These are phyloP conservation scores for Triplophysa yarkandensis DNA, from an alignment of 2,797 vertebrate species.

Conservation along the genomic window DNA sequence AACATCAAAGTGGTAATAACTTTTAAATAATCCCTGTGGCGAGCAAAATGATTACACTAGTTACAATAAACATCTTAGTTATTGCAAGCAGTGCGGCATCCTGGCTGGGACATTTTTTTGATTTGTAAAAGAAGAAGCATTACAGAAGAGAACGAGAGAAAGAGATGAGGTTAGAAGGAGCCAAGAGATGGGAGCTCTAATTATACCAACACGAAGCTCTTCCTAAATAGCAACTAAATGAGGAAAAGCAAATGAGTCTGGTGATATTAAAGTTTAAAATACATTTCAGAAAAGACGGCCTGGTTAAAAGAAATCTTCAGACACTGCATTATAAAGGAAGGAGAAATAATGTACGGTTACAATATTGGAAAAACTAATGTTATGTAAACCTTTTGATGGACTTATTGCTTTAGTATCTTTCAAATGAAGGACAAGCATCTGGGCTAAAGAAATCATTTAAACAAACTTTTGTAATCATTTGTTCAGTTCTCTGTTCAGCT, in stretches of 20 bases:
- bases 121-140: conserved; percentile 31
- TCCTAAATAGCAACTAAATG: conserved; percentile 41
- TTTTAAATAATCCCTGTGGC: conserved; percentile 81
- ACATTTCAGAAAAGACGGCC: conserved; percentile 30
- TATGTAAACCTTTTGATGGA: background rate
- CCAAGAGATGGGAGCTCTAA: conserved; percentile 34
- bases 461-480: no score
- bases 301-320: conserved; percentile 33
- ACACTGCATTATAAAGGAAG: background rate
- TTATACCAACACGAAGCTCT: conserved; percentile 34
- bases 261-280: conserved; percentile 36
- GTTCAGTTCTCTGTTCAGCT: no score
- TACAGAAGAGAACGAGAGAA: conserved; percentile 31
- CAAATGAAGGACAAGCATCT: no score
- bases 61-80: conserved; percentile 73
- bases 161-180: conserved; percentile 22
- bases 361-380: conserved; percentile 17
- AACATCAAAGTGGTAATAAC: conserved; percentile 79
- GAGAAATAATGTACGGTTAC: background rate
- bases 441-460: no score
- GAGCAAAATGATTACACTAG: conserved; percentile 75
- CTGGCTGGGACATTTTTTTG: conserved; percentile 74
- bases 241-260: conserved; percentile 34
- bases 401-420: background rate
- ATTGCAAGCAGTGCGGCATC: conserved; percentile 71